Evolutionary conservation across 2,113 vertebrate species (phyloP).

Genomic region (Sylvietta virens): DNA sequence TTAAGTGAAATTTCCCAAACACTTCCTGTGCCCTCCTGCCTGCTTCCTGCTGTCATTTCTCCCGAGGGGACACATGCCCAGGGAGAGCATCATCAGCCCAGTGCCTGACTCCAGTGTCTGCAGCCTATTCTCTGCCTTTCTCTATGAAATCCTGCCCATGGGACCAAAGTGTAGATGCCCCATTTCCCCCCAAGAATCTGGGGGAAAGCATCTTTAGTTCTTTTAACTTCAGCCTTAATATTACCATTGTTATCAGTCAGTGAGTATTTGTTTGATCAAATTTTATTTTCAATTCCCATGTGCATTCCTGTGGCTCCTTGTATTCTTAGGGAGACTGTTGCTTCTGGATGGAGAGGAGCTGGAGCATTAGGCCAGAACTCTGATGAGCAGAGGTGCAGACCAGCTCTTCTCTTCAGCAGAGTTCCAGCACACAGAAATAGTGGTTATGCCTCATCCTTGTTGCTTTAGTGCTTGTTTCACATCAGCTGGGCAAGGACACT

Average conservation of each 20-base stretch:
- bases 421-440: neutral
- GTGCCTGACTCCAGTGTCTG: neutral
- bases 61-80: fast-evolving
- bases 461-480: neutral
- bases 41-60: neutral
- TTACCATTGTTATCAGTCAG: neutral
- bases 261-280: neutral
- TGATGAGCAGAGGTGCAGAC: neutral
- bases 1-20: neutral
- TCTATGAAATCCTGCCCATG: neutral
- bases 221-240: neutral
- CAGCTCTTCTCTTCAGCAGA: neutral
- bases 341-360: neutral
- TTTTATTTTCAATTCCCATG: neutral
- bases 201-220: neutral
- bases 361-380: neutral
- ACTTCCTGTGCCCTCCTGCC: neutral
- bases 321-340: neutral
- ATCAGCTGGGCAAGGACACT: neutral
- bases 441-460: neutral
- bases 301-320: neutral
- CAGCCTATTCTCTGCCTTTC: neutral
- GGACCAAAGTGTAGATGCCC: neutral
- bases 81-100: neutral
- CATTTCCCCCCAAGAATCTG: neutral